phyloP scores from a whole-genome alignment of 2,797 vertebrate genomes.

The Sebastiscus tertius region DNA sequence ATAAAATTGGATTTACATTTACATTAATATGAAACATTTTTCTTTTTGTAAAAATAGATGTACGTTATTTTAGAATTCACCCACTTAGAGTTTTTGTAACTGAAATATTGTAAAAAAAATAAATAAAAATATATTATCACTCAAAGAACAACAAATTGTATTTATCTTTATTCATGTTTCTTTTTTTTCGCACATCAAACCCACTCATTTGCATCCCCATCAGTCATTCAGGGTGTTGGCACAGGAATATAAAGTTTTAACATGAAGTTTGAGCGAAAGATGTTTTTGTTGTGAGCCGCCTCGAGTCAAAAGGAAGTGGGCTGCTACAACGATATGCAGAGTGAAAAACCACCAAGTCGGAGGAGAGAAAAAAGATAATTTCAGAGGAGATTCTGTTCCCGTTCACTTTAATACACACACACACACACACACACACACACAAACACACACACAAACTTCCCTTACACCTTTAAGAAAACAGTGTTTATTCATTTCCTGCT shows the following conservation, averaged over 20 bases:
- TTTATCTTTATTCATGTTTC: constrained; percentile 28
- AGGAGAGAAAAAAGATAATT: constrained; percentile 6
- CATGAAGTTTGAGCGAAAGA: constrained; percentile 9
- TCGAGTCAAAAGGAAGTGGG: constrained; percentile 59
- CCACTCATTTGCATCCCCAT: constrained; percentile 30
- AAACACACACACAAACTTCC: neutral
- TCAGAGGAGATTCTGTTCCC: constrained; percentile 20
- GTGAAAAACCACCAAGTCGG: constrained; percentile 25
- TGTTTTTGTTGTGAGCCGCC: constrained; percentile 13
- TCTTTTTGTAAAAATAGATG: neutral
- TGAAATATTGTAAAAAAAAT: neutral
- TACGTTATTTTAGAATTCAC: neutral
- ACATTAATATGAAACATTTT: neutral
- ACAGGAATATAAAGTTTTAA: constrained; percentile 21
- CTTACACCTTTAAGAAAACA: constrained; percentile 13
- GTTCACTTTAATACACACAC: constrained; percentile 13
- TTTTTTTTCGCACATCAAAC: constrained; percentile 21
- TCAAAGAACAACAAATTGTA: constrained; percentile 4
- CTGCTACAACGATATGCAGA: constrained; percentile 31
- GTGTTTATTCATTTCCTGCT: neutral
- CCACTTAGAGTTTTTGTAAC: neutral
- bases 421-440: neutral
- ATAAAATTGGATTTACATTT: too few species aligned
- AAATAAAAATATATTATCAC: constrained; percentile 1
- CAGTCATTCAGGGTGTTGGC: constrained; percentile 45